Conservation (phyloP, 2,113 vertebrate species). For the Macaca mulatta region DNA sequence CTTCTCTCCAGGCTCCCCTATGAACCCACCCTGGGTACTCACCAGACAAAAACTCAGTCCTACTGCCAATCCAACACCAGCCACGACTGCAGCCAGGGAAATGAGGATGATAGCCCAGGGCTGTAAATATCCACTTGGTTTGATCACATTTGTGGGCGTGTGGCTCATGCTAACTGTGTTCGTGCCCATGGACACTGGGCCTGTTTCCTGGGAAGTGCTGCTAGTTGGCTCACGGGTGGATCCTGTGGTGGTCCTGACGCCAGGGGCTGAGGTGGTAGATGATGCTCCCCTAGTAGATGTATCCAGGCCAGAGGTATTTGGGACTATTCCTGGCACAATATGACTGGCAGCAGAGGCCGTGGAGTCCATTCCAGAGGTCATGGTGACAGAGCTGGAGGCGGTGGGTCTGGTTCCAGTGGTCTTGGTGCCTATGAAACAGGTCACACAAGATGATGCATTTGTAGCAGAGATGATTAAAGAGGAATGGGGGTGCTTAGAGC, state of each 20-base stretch:
- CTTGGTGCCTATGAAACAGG: neutral
- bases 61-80: neutral
- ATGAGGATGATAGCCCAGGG: neutral
- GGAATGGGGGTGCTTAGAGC: neutral
- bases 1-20: neutral
- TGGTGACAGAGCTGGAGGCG: neutral
- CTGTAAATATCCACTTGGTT: neutral
- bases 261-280: neutral
- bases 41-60: neutral
- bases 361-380: neutral
- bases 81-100: neutral
- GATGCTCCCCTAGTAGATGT: neutral
- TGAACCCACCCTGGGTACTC: neutral
- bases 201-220: neutral
- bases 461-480: neutral
- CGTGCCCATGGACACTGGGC: rapidly evolving
- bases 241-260: neutral
- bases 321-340: no score
- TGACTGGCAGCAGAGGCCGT: neutral
- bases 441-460: neutral
- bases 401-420: neutral
- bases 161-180: neutral
- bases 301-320: neutral
- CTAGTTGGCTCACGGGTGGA: neutral
- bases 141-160: neutral